phyloP scores from a whole-genome alignment of 1,140 invertebrate genomes.

The Scaptomyza montana region DNA sequence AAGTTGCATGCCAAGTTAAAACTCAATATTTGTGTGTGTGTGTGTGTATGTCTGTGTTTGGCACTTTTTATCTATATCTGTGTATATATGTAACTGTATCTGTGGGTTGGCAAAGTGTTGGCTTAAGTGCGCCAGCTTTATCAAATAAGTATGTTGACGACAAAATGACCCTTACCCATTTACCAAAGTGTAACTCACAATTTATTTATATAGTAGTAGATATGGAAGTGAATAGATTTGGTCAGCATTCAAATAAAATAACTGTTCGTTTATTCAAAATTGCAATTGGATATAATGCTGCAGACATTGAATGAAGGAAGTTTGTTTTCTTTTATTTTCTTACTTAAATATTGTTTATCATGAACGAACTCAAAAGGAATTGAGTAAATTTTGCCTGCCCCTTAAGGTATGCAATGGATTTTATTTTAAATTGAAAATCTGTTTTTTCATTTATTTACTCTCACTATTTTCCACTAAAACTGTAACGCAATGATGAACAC shows the following conservation, averaged over 20 bases:
- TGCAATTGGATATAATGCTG: not conserved
- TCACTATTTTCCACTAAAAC: not conserved
- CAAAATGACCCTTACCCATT: constrained; percentile 30
- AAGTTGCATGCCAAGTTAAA: not conserved
- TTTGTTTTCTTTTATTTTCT: not conserved
- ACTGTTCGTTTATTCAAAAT: not conserved
- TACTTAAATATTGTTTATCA: not conserved
- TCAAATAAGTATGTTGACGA: constrained; percentile 44
- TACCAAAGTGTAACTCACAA: constrained; percentile 27
- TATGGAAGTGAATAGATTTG: not conserved
- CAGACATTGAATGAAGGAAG: not conserved
- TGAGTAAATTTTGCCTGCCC: not conserved
- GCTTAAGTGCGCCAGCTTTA: constrained; percentile 44
- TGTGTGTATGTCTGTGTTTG: not conserved
- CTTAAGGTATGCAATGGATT: constrained; percentile 1
- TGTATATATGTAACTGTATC: not conserved
- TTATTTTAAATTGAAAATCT: not conserved
- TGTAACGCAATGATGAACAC: not conserved
- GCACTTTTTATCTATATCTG: not conserved
- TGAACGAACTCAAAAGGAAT: not conserved
- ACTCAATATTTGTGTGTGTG: constrained; percentile 1
- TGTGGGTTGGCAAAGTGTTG: constrained; percentile 25
- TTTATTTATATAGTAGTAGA: not conserved
- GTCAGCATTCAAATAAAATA: not conserved
- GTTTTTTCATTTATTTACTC: no score